Conservation (phyloP, 2,888 invertebrate genomes). For the Cheilosia pagana region DNA sequence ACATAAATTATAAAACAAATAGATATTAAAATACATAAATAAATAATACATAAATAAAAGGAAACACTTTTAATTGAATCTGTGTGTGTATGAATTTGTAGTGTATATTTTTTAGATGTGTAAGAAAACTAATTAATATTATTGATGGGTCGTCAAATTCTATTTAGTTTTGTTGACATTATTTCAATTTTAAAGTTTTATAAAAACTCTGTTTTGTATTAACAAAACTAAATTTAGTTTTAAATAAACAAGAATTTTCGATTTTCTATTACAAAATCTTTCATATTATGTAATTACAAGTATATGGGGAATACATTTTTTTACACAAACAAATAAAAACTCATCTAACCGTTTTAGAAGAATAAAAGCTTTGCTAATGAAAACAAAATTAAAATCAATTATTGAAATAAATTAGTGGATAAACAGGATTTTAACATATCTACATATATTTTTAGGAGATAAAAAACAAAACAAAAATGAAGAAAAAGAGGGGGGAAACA, state of each 20-base stretch:
- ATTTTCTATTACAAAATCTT: constrained; percentile 9
- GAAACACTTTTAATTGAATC: constrained; percentile 3
- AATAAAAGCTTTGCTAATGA: constrained; percentile 42
- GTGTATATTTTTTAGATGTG: constrained; percentile 24
- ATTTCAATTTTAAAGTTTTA: constrained; percentile 5
- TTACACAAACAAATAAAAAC: not conserved
- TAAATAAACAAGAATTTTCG: constrained; percentile 6
- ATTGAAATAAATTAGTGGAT: not conserved
- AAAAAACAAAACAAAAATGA: not conserved
- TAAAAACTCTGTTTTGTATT: constrained; percentile 8
- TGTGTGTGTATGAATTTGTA: constrained; percentile 29
- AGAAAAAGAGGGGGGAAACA: constrained; percentile 25
- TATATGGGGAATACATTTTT: constrained; percentile 20
- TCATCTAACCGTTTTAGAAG: not conserved
- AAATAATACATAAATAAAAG: constrained; percentile 1
- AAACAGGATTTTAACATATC: constrained; percentile 46
- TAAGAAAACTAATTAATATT: constrained; percentile 9
- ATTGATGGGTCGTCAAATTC: constrained; percentile 8
- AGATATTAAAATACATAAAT: not conserved
- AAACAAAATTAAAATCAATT: constrained; percentile 17
- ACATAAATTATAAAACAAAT: constrained; percentile 24
- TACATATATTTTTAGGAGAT: constrained; percentile 46
- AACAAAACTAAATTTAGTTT: constrained; percentile 35
- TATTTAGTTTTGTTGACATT: constrained; percentile 29
- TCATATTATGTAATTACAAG: not conserved